These are phyloP conservation scores for Sinocyclocheilus anophthalmus DNA, from an alignment of 2,113 vertebrate species.

Conservation along the genomic window DNA sequence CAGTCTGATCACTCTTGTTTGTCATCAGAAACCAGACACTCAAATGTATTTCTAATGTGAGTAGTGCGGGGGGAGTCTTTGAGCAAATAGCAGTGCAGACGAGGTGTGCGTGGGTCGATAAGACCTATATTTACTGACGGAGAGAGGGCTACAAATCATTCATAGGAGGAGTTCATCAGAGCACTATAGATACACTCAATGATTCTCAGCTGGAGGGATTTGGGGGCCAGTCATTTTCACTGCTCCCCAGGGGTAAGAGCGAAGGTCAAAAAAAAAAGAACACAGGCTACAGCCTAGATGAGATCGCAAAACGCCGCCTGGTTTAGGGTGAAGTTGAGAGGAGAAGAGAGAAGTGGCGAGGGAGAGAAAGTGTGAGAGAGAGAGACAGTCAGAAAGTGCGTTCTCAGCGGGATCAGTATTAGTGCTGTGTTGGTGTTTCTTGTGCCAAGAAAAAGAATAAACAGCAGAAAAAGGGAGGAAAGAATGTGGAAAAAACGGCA, in stretches of 20 bases:
- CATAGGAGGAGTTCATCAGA: conserved; percentile 68
- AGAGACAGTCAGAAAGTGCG: conserved; percentile 52
- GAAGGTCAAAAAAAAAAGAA: no score
- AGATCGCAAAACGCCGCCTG: conserved; percentile 41
- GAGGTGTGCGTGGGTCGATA: conserved; percentile 57
- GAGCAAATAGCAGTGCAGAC: conserved; percentile 57
- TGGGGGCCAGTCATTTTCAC: conserved; percentile 48
- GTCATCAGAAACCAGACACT: conserved; percentile 51
- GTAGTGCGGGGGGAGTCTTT: conserved; percentile 32
- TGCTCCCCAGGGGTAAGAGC: conserved; percentile 42
- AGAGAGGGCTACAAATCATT: conserved; percentile 62
- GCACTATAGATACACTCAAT: conserved; percentile 61
- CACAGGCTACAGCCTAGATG: conserved; percentile 34
- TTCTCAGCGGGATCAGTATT: conserved; percentile 59
- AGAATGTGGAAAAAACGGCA: conserved; percentile 13
- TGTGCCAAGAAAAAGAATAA: conserved; percentile 60
- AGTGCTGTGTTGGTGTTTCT: conserved; percentile 63
- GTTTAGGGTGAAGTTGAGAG: conserved; percentile 42
- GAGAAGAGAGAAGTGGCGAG: neutral
- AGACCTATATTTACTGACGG: conserved; percentile 59
- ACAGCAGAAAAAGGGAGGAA: conserved; percentile 42
- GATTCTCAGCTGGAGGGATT: conserved; percentile 50
- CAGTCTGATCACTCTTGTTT: conserved; percentile 32
- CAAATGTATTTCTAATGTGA: conserved; percentile 30
- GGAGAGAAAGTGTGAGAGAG: neutral